Conservation (phyloP, 2,888 invertebrate genomes). For the Rhagophthalmus giganteus region DNA sequence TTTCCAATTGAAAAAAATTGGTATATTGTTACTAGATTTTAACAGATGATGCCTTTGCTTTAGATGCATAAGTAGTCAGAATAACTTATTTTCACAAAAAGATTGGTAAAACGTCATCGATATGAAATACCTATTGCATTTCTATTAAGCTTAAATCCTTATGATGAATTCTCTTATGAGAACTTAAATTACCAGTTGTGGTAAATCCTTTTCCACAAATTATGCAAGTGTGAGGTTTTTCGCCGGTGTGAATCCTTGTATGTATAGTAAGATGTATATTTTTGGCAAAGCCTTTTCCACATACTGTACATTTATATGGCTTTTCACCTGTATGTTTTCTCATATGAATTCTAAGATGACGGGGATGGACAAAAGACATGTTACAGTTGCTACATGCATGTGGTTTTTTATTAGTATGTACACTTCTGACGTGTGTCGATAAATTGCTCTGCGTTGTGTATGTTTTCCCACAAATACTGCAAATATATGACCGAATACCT, state of each 20-base stretch:
- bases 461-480: constrained; percentile 42
- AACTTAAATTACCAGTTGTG: constrained; percentile 41
- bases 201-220: constrained; percentile 42
- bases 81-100: background rate
- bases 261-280: constrained; percentile 43
- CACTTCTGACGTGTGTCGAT: constrained; percentile 40
- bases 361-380: constrained; percentile 42
- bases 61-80: too few species aligned
- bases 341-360: constrained; percentile 41
- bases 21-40: too few species aligned
- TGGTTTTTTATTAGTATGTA: constrained; percentile 40
- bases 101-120: too few species aligned
- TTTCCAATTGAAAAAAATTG: too few species aligned
- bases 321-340: constrained; percentile 44
- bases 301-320: constrained; percentile 40
- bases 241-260: constrained; percentile 41
- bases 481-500: constrained; percentile 40
- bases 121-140: too few species aligned
- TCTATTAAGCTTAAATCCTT: constrained; percentile 20
- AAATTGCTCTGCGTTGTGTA: constrained; percentile 44
- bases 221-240: constrained; percentile 41
- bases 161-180: constrained; percentile 40
- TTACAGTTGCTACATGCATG: constrained; percentile 41
- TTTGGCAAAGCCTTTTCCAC: constrained; percentile 42
- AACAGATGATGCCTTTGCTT: too few species aligned